A percentile compares a stretch with the other conserved stretches of the same genome.
These are phyloP conservation scores for Eurois occulta DNA, from an alignment of 2,888 invertebrate species.

Conservation along the genomic window DNA sequence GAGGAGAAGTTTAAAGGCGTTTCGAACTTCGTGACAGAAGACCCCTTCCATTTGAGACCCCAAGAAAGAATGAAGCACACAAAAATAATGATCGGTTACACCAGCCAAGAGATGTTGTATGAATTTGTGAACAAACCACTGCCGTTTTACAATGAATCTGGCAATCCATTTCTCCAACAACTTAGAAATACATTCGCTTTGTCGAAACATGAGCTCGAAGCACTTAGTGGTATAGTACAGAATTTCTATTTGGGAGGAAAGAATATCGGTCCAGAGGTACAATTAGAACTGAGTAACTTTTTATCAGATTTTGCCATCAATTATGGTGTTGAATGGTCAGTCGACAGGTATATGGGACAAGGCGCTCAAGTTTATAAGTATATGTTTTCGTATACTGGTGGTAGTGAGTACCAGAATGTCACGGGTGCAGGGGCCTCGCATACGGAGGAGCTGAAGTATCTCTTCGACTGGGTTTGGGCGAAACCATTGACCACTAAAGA, in stretches of 20 bases:
- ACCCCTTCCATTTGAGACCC: slow-evolving; percentile 69
- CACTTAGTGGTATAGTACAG: slow-evolving; percentile 60
- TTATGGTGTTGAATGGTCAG: slow-evolving; percentile 72
- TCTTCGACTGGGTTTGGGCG: slow-evolving; percentile 68
- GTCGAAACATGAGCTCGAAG: slow-evolving; percentile 46
- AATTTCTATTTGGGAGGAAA: slow-evolving; percentile 72
- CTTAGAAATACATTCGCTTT: slow-evolving; percentile 53
- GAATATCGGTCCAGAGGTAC: slow-evolving; percentile 63
- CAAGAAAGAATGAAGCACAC: slow-evolving; percentile 62
- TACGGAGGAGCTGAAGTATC: slow-evolving; percentile 74
- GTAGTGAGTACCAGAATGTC: slow-evolving; percentile 68
- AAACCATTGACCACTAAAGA: slow-evolving; percentile 62
- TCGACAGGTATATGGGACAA: slow-evolving; percentile 71
- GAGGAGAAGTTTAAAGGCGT: slow-evolving; percentile 70
- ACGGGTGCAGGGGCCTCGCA: slow-evolving; percentile 72
- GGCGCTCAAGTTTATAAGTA: slow-evolving; percentile 71
- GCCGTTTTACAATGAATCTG: slow-evolving; percentile 54
- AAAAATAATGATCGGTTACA: slow-evolving; percentile 76
- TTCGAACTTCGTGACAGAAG: slow-evolving; percentile 69
- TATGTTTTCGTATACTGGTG: slow-evolving; percentile 73
- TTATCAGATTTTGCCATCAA: slow-evolving; percentile 72
- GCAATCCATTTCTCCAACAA: slow-evolving; percentile 45
- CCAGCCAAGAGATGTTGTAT: slow-evolving; percentile 74
- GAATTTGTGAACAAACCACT: slow-evolving; percentile 67
- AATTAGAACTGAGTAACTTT: slow-evolving; percentile 71